Evolutionary conservation across 2,888 invertebrate species (phyloP).

Genomic region (Lasioglossum pauxillum): DNA sequence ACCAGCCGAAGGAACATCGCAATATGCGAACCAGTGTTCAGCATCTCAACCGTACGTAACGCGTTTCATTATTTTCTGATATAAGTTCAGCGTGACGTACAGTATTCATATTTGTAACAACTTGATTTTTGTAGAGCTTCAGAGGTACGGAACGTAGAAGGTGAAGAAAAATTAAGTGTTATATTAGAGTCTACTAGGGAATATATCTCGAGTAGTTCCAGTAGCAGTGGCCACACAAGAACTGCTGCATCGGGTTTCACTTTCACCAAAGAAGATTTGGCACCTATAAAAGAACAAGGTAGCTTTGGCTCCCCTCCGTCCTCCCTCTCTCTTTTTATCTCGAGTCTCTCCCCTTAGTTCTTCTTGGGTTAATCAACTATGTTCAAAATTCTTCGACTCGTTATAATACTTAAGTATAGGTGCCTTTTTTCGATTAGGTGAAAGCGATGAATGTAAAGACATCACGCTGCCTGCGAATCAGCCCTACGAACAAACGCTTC

Average conservation of each 20-base stretch:
- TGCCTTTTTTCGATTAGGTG: conserved; percentile 39
- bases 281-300: conserved; percentile 77
- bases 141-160: conserved; percentile 64
- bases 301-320: not conserved
- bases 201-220: conserved; percentile 85
- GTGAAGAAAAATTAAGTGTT: conserved; percentile 85
- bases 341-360: not conserved
- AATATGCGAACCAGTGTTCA: conserved; percentile 68
- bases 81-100: not conserved
- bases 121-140: conserved; percentile 63
- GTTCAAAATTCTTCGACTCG: not conserved
- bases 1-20: conserved; percentile 69
- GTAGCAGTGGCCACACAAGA: conserved; percentile 77
- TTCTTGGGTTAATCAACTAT: not conserved
- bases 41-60: conserved; percentile 69
- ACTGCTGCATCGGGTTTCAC: conserved; percentile 77
- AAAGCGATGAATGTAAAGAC: conserved; percentile 72
- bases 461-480: conserved; percentile 68
- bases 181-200: conserved; percentile 88
- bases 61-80: not conserved
- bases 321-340: not conserved
- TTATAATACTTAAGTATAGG: not conserved
- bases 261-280: conserved; percentile 77
- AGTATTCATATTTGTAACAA: conserved; percentile 19
- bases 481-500: conserved; percentile 80